These are phyloP conservation scores for Chymomyza procnemis DNA, from an alignment of 2,888 invertebrate genomes.

Conservation along the genomic window DNA sequence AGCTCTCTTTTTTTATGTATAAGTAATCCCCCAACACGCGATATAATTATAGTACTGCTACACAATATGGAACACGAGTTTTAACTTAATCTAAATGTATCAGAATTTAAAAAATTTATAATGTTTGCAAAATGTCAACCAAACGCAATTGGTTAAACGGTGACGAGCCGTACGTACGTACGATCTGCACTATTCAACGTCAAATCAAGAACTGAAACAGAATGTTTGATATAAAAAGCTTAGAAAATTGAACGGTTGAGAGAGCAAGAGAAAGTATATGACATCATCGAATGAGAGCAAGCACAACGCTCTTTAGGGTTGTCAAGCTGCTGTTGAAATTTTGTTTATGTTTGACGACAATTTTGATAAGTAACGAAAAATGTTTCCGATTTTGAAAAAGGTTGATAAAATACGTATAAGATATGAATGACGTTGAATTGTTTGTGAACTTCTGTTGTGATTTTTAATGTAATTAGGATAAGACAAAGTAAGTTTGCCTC, in stretches of 20 bases:
- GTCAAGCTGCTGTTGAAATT: background rate
- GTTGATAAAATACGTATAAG: too few species aligned
- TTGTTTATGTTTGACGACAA: background rate
- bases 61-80: background rate
- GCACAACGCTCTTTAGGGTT: background rate
- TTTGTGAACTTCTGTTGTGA: too few species aligned
- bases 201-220: background rate
- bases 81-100: constrained; percentile 1
- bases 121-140: too few species aligned
- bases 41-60: background rate
- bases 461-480: too few species aligned
- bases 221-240: background rate
- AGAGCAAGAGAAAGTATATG: background rate
- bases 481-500: too few species aligned
- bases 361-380: too few species aligned
- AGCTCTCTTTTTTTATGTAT: background rate
- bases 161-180: background rate
- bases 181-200: background rate
- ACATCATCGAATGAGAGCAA: background rate
- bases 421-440: too few species aligned
- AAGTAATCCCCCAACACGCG: background rate
- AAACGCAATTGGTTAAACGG: background rate
- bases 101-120: background rate
- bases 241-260: background rate
- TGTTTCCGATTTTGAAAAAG: too few species aligned